Conservation (phyloP, 2,888 invertebrate species). For the Nephrotoma guestfalica region DNA sequence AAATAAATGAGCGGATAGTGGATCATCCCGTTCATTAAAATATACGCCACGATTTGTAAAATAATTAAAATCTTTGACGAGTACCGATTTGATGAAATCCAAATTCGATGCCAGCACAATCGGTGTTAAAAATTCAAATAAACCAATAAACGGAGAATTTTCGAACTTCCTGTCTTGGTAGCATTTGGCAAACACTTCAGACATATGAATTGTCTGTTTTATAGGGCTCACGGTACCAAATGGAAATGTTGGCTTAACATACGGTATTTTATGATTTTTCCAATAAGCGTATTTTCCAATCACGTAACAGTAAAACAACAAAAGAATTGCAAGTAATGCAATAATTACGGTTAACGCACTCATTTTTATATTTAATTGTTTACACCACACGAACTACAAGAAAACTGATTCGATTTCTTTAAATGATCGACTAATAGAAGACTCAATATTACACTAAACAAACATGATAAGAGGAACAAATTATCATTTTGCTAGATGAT, state of each 20-base stretch:
- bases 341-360: background rate
- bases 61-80: constrained; percentile 27
- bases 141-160: background rate
- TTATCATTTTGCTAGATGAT: too few species aligned
- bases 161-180: background rate
- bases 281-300: constrained; percentile 17
- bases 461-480: too few species aligned
- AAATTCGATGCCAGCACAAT: constrained; percentile 9
- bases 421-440: too few species aligned
- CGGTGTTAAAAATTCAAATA: background rate
- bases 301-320: background rate
- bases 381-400: too few species aligned
- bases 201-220: constrained; percentile 7
- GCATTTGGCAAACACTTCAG: background rate
- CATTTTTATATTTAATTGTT: background rate
- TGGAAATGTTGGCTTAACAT: constrained; percentile 21
- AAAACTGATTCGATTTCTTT: too few species aligned
- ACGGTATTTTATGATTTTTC: constrained; percentile 17
- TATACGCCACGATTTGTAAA: constrained; percentile 26
- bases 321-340: background rate
- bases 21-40: constrained; percentile 24
- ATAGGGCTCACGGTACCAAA: constrained; percentile 18
- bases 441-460: too few species aligned
- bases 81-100: constrained; percentile 22
- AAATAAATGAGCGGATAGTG: constrained; percentile 14